A percentile compares a stretch with the other conserved stretches of the same genome.
Evolutionary conservation across 2,113 vertebrate genomes (phyloP).

Genomic region (Rutilus rutilus): DNA sequence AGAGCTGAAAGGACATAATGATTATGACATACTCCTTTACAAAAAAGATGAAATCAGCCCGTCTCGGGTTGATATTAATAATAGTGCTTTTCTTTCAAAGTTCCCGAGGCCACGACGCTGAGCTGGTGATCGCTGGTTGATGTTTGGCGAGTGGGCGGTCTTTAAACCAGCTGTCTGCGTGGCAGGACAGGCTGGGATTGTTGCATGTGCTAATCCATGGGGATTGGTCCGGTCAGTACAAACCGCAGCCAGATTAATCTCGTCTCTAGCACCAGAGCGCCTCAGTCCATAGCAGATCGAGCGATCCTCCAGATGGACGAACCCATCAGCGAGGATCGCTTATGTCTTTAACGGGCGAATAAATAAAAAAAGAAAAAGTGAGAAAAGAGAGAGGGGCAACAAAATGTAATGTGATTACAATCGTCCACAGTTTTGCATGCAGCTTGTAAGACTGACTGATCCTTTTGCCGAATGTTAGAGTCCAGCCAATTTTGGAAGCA

Average conservation of each 20-base stretch:
- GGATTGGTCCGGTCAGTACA: slow-evolving; percentile 66
- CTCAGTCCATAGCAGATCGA: slow-evolving; percentile 15
- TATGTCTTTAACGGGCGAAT: slow-evolving; percentile 48
- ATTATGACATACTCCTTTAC: neutral
- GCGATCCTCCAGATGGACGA: slow-evolving; percentile 63
- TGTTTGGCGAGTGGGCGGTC: neutral
- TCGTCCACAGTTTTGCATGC: neutral
- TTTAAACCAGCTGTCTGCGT: slow-evolving; percentile 67
- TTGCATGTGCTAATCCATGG: slow-evolving; percentile 71
- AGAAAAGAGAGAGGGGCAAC: neutral
- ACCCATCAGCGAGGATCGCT: slow-evolving; percentile 43
- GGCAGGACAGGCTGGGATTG: slow-evolving; percentile 45
- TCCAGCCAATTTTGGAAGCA: neutral
- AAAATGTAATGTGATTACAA: slow-evolving; percentile 27
- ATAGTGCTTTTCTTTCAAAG: neutral
- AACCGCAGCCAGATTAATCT: slow-evolving; percentile 77
- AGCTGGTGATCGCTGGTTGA: slow-evolving; percentile 13
- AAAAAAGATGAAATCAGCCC: neutral
- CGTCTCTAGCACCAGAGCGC: slow-evolving; percentile 57
- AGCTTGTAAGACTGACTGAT: neutral
- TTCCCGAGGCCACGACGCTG: neutral
- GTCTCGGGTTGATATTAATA: neutral
- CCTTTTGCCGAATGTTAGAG: neutral
- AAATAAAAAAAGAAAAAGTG: slow-evolving; percentile 9
- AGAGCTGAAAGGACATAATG: neutral